A percentile compares a stretch with the other conserved stretches of the same genome.
Evolutionary conservation across 1,140 invertebrate species (phyloP).

Genomic region (Pteromalus puparum): DNA sequence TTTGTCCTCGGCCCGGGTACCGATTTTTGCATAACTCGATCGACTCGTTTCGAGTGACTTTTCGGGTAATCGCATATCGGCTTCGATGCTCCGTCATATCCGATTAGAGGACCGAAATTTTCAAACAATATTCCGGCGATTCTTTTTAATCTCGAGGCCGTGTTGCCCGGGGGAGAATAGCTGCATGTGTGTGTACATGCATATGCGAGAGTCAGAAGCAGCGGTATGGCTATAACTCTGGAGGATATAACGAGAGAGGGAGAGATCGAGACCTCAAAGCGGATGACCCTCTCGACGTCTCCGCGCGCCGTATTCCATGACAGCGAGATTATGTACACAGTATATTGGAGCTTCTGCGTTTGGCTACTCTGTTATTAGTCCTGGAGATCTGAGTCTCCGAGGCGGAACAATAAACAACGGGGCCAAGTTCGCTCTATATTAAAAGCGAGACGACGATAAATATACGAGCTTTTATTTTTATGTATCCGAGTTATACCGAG

Average conservation of each 20-base stretch:
- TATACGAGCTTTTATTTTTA: too few relatives aligned
- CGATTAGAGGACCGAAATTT: too few relatives aligned
- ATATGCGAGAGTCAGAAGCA: too few relatives aligned
- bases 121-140: too few relatives aligned
- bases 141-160: too few relatives aligned
- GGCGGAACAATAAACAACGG: background rate
- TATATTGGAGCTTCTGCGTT: background rate
- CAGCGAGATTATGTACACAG: background rate
- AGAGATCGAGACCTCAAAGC: background rate
- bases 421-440: background rate
- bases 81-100: background rate
- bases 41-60: background rate
- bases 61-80: background rate
- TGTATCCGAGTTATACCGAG: too few relatives aligned
- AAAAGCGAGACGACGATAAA: too few relatives aligned
- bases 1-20: background rate
- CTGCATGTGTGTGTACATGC: too few relatives aligned
- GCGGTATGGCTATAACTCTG: too few relatives aligned
- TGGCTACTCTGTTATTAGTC: background rate
- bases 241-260: background rate
- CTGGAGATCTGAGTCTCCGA: background rate
- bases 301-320: background rate
- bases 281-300: background rate
- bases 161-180: too few relatives aligned
- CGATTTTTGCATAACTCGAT: constrained; percentile 3